Evolutionary conservation across 92 coral and sea anemone genomes (phyloP), one percentile per base, ranked within the genome.

Genomic region (Palythoa caribaeorum): DNA sequence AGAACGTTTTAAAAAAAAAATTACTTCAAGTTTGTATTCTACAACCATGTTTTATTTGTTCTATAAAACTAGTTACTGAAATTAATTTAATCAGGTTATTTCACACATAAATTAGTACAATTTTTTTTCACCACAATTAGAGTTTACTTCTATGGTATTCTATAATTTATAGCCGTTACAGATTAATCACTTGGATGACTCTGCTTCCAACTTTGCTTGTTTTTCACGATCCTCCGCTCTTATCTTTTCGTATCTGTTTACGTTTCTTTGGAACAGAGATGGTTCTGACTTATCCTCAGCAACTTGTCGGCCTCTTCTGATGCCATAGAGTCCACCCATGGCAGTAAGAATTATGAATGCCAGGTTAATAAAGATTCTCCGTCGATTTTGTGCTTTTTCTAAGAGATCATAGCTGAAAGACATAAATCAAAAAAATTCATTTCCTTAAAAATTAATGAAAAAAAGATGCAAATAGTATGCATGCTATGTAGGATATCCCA

Each of bases 341-440:
- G 83, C 77, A 59, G 94, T 92, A 1, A 89, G 17, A 11, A 89
- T 15, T 0, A 92, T 83, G 74, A 90, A 88, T 71, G 77, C 28
- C 86, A 92, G 17, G 77, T 92, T 92, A 44, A 92, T 85, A 35
- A 92, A 80, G 80, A 92, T 92, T 10, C 94, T 83, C 54, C 94
- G 77, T 63, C 94, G 86, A 63, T 87, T 92, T 76, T 92, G 94
- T 21, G 94, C 87, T 75, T 92, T 92, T 75, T 92, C 94, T 51
- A 92, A 50, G 2, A 92, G 40, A 44, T 89, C 92, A 76, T 74
- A 89, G 73, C 94, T 92, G 21, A 1, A 65, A 65, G 47, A 70
- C 21, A 37, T 1, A 17, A 14, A 68, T 10, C 7, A 36, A 8
- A 2, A 2, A 35, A 70, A 38, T 9, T 44, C 6, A 44, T 44